phyloP scores from a whole-genome alignment of 2,113 vertebrate species.

The Nyctereutes procyonoides region DNA sequence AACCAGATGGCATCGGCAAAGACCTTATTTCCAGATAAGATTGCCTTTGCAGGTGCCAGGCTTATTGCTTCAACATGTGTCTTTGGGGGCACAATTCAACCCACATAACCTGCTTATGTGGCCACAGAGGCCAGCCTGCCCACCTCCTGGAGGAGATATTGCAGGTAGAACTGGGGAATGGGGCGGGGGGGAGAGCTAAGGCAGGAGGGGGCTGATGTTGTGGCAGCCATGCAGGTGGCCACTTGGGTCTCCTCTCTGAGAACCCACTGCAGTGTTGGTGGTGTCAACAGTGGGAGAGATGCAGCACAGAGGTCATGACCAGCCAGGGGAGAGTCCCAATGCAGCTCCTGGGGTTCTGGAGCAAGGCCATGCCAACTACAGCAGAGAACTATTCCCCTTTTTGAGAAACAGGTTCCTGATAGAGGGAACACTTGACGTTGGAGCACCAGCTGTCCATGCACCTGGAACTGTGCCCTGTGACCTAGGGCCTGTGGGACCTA shows the following conservation, averaged over 20 bases:
- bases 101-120: background rate
- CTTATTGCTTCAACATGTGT: background rate
- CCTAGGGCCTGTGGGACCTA: background rate
- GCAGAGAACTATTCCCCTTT: background rate
- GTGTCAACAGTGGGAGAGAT: rapidly evolving
- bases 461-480: background rate
- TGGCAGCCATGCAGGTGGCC: background rate
- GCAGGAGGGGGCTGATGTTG: background rate
- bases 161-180: background rate
- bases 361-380: background rate
- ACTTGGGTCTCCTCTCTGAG: background rate
- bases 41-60: background rate
- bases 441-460: background rate
- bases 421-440: background rate
- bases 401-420: background rate
- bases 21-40: background rate
- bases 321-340: background rate
- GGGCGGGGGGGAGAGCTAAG: background rate
- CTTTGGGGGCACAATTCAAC: background rate
- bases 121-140: background rate
- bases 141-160: background rate
- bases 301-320: background rate
- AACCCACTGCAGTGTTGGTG: background rate
- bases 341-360: background rate
- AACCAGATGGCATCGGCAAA: background rate